These are phyloP conservation scores for Drosophila austrosaltans DNA, from an alignment of 2,888 invertebrate species.

Conservation along the genomic window DNA sequence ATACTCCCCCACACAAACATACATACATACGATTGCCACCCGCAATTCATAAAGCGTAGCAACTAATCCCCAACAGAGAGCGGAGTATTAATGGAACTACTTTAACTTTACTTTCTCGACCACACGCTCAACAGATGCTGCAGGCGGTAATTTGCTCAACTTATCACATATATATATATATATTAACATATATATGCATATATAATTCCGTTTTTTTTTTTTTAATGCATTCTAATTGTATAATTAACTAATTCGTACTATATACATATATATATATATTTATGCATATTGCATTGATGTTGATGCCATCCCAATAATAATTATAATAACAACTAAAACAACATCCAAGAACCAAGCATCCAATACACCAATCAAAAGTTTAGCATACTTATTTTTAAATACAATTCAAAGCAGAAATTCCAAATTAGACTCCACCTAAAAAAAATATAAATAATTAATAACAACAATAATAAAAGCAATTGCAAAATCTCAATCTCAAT, in stretches of 20 bases:
- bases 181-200: slow-evolving; percentile 31
- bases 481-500: background rate
- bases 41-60: slow-evolving; percentile 52
- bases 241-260: slow-evolving; percentile 16
- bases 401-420: slow-evolving; percentile 47
- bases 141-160: slow-evolving; percentile 78
- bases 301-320: slow-evolving; percentile 29
- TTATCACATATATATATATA: slow-evolving; percentile 38
- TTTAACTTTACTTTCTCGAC: slow-evolving; percentile 60
- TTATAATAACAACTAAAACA: slow-evolving; percentile 6
- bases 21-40: slow-evolving; percentile 3
- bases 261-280: slow-evolving; percentile 9
- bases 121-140: slow-evolving; percentile 82
- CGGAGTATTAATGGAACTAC: slow-evolving; percentile 69
- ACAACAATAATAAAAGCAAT: slow-evolving; percentile 23
- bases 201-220: background rate
- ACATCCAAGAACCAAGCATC: slow-evolving; percentile 13
- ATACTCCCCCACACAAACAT: slow-evolving; percentile 10
- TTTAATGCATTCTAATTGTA: slow-evolving; percentile 45
- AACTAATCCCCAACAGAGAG: slow-evolving; percentile 36
- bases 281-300: slow-evolving; percentile 39
- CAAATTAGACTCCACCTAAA: slow-evolving; percentile 49
- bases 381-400: slow-evolving; percentile 36
- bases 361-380: slow-evolving; percentile 20
- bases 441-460: background rate